These are phyloP conservation scores for Thinocorus orbignyianus DNA, from an alignment of 2,113 vertebrate species.

Conservation along the genomic window DNA sequence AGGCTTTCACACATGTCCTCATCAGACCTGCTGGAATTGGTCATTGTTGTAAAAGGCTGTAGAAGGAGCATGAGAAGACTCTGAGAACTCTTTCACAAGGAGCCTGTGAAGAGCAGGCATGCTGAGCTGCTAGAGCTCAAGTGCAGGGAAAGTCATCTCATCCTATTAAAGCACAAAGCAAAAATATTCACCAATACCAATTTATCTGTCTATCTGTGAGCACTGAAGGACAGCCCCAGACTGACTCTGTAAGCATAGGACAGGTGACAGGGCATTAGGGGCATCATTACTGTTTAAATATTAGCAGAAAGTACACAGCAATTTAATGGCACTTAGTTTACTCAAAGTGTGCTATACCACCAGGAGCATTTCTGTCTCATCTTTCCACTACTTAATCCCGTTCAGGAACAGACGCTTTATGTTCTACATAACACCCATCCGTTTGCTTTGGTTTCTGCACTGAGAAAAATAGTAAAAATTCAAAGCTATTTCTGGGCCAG, in stretches of 20 bases:
- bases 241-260: neutral
- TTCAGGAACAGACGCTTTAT: neutral
- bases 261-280: neutral
- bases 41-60: neutral
- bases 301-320: neutral
- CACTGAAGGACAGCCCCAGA: neutral
- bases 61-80: neutral
- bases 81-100: neutral
- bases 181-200: neutral
- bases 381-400: neutral
- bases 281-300: neutral
- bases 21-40: neutral
- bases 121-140: neutral
- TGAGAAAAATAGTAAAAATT: neutral
- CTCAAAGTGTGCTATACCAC: neutral
- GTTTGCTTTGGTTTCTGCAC: neutral
- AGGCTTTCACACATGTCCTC: neutral
- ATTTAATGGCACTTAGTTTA: neutral
- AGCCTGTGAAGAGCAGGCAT: neutral
- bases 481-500: neutral
- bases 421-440: neutral
- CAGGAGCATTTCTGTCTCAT: neutral
- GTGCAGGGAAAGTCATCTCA: fast-evolving
- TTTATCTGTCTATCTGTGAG: neutral
- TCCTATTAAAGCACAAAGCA: neutral